Conservation (phyloP, 2,797 vertebrate species). For the Megalops cyprinoides region DNA sequence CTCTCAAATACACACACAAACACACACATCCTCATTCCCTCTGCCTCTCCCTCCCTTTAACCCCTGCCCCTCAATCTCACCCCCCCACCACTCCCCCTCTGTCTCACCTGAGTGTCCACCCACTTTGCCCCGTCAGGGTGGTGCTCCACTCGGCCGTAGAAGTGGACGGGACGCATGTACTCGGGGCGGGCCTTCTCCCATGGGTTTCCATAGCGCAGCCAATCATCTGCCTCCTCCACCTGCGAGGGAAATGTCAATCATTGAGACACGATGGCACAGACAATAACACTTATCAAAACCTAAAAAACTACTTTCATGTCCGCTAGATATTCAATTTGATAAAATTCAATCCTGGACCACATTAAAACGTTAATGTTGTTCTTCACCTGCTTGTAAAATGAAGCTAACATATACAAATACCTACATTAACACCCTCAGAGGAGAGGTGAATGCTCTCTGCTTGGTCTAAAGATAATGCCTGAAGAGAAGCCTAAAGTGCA, state of each 20-base stretch:
- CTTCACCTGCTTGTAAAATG: too few species aligned
- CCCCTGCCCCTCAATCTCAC: not conserved
- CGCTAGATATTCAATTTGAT: too few species aligned
- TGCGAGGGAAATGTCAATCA: conserved; percentile 49
- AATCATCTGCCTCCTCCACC: conserved; percentile 92
- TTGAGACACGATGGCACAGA: not conserved
- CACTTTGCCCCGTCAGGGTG: conserved; percentile 80
- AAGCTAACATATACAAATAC: too few species aligned
- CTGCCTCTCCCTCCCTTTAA: not conserved
- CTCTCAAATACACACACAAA: not conserved
- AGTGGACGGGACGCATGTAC: conserved; percentile 87
- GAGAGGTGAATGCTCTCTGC: not conserved
- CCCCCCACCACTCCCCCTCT: not conserved
- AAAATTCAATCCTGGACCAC: too few species aligned
- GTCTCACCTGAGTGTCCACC: conserved; percentile 87
- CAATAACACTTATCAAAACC: too few species aligned
- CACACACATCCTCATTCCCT: not conserved
- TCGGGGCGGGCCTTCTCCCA: conserved; percentile 94
- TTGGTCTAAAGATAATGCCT: too few species aligned
- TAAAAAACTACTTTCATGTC: too few species aligned
- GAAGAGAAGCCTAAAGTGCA: too few species aligned
- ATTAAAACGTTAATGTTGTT: too few species aligned
- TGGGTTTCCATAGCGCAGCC: conserved; percentile 91
- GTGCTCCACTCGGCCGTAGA: conserved; percentile 86
- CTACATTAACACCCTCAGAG: not conserved